Evolutionary conservation across 1,140 invertebrate genomes (phyloP).

Genomic region (Cydia amplana): DNA sequence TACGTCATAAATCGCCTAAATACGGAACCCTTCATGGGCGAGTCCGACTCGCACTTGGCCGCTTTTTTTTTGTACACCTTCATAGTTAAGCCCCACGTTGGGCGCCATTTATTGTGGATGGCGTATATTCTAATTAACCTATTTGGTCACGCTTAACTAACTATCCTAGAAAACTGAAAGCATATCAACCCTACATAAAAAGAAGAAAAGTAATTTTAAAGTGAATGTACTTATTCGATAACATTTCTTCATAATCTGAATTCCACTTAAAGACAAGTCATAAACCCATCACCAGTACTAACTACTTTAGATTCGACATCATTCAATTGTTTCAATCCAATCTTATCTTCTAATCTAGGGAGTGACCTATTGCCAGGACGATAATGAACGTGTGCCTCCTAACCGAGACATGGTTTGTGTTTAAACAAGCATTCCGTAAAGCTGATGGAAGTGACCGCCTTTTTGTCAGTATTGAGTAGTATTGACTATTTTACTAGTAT

Average conservation of each 20-base stretch:
- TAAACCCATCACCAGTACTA: no score
- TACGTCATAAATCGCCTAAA: no score
- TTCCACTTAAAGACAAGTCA: no score
- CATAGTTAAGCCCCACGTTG: not conserved
- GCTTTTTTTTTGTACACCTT: not conserved
- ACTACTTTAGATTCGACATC: not conserved
- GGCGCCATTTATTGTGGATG: not conserved
- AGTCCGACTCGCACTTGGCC: no score
- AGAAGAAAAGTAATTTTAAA: no score
- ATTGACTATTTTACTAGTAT: not conserved
- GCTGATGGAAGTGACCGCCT: not conserved
- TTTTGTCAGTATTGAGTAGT: not conserved
- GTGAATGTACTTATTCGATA: no score
- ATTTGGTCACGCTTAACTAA: no score
- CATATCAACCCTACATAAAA: no score
- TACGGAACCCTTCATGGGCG: no score
- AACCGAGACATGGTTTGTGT: constrained; percentile 8
- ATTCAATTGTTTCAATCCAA: not conserved
- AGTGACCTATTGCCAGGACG: not conserved
- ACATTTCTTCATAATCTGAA: no score
- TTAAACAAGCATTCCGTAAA: not conserved
- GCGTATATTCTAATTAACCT: not conserved
- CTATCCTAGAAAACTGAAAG: no score
- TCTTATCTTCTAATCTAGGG: not conserved
- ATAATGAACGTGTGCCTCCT: constrained; percentile 1